A percentile compares a stretch with the other conserved stretches of the same genome.
Evolutionary conservation across 2,888 invertebrate genomes (phyloP).

Genomic region (Yponomeuta evonymella): DNA sequence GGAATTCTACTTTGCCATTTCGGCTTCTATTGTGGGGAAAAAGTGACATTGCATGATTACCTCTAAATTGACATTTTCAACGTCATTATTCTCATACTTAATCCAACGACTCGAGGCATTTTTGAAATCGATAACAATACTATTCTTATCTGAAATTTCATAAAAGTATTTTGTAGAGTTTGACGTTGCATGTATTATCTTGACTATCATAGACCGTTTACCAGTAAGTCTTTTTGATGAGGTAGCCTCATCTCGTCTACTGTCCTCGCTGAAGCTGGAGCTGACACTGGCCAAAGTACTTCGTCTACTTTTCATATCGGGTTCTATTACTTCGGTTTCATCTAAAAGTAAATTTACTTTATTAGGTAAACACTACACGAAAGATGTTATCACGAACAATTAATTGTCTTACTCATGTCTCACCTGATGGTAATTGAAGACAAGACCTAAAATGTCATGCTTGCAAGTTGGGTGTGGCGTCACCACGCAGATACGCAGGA

Average conservation of each 20-base stretch:
- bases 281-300: background rate
- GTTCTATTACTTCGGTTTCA: background rate
- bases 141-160: slow-evolving; percentile 23
- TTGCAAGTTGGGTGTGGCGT: too few species aligned
- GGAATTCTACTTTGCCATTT: background rate
- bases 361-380: background rate
- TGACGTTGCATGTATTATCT: slow-evolving; percentile 21
- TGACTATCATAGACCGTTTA: background rate
- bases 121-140: slow-evolving; percentile 46
- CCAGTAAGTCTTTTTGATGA: background rate
- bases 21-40: too few species aligned
- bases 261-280: background rate
- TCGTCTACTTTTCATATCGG: background rate
- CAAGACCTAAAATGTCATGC: too few species aligned
- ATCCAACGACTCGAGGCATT: slow-evolving; percentile 71
- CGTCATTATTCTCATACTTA: slow-evolving; percentile 54
- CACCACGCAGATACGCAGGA: too few species aligned
- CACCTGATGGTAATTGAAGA: too few species aligned
- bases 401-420: too few species aligned
- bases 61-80: slow-evolving; percentile 58
- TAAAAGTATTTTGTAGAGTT: slow-evolving; percentile 19
- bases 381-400: background rate
- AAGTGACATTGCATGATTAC: slow-evolving; percentile 31
- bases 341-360: background rate
- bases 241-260: background rate